phyloP scores from a whole-genome alignment of 1,140 invertebrate species.

The Aphaenogaster ashmeadi region DNA sequence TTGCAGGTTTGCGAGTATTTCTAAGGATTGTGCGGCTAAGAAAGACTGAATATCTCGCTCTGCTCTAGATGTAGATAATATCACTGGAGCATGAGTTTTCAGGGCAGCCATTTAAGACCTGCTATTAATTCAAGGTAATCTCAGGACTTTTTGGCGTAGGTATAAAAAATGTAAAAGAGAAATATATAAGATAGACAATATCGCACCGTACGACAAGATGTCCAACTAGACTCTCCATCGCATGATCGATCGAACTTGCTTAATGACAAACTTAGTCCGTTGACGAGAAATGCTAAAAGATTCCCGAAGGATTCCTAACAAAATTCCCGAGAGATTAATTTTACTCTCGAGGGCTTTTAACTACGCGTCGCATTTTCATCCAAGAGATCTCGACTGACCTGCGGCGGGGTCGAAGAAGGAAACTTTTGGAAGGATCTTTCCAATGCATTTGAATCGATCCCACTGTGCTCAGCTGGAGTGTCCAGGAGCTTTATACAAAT shows the following conservation, averaged over 20 bases:
- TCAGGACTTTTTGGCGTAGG: not conserved
- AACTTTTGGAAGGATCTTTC: not conserved
- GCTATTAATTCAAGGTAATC: not conserved
- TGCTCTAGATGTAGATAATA: not conserved
- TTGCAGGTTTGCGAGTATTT: not conserved
- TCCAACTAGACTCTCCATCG: not conserved
- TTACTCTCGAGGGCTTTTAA: not conserved
- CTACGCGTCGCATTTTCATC: not conserved
- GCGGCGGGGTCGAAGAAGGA: not conserved
- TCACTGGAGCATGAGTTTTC: not conserved
- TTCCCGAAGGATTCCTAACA: not conserved
- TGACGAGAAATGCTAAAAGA: not conserved
- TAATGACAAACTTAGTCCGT: not conserved
- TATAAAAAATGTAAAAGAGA: not conserved
- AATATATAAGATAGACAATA: not conserved
- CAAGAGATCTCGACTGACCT: not conserved
- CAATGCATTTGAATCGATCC: not conserved
- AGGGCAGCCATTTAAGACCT: not conserved
- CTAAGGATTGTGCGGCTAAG: not conserved
- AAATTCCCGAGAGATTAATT: not conserved
- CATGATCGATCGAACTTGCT: not conserved
- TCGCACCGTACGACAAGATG: not conserved
- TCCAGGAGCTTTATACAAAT: not conserved
- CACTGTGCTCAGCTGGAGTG: too few species aligned
- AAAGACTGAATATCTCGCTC: not conserved